Evolutionary conservation across 1,140 invertebrate species (phyloP).

Genomic region (Lamellibrachia luymesi): DNA sequence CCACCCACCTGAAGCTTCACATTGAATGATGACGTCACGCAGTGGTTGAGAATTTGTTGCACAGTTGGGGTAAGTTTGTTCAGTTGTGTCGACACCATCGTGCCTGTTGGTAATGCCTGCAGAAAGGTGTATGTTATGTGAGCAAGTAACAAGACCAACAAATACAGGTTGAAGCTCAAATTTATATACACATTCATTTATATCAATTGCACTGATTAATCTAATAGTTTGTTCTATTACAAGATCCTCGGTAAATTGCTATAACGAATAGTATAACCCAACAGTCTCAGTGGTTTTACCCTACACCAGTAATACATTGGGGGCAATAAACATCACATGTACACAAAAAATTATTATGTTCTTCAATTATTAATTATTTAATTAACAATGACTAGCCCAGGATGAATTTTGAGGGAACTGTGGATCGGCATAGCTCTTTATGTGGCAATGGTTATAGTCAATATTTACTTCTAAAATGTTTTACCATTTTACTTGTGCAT

Average conservation of each 20-base stretch:
- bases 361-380: too few relatives aligned
- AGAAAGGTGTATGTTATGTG: background rate
- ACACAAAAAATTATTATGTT: too few relatives aligned
- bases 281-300: too few relatives aligned
- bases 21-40: background rate
- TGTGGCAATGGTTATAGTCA: too few relatives aligned
- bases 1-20: background rate
- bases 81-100: background rate
- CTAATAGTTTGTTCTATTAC: background rate
- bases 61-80: background rate
- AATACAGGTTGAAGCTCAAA: background rate
- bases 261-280: too few relatives aligned
- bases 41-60: background rate
- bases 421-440: too few relatives aligned
- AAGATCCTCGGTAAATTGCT: background rate
- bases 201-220: background rate
- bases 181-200: background rate
- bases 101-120: background rate
- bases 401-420: too few relatives aligned
- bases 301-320: too few relatives aligned
- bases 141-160: background rate
- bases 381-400: too few relatives aligned
- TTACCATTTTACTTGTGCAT: too few relatives aligned
- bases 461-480: too few relatives aligned
- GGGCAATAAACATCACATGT: too few relatives aligned